Percentiles rank a stretch among this genome's conserved stretches.
These are phyloP conservation scores for Drosophila melanocephala DNA, from an alignment of 2,888 invertebrate genomes.

Conservation along the genomic window DNA sequence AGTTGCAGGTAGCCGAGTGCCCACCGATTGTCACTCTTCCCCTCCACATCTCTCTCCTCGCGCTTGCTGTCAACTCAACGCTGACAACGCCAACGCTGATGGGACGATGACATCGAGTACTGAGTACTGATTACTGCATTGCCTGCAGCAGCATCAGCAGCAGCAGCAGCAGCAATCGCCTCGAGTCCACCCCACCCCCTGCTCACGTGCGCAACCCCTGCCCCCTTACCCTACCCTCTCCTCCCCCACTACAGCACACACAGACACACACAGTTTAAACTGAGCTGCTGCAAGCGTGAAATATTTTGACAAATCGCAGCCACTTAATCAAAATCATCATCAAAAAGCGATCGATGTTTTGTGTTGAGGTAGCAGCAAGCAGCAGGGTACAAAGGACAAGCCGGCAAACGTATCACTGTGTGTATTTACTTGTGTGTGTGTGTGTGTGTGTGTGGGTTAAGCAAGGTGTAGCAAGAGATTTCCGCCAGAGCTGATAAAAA, in stretches of 20 bases:
- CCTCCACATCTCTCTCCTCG: neutral
- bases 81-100: slow-evolving; percentile 74
- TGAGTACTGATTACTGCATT: slow-evolving; percentile 44
- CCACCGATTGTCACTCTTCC: slow-evolving; percentile 53
- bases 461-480: slow-evolving; percentile 71
- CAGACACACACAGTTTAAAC: slow-evolving; percentile 1
- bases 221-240: neutral
- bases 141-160: slow-evolving; percentile 30
- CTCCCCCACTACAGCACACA: neutral
- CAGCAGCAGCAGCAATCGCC: slow-evolving; percentile 1
- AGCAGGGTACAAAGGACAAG: slow-evolving; percentile 64
- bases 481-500: slow-evolving; percentile 63
- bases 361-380: slow-evolving; percentile 74
- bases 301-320: slow-evolving; percentile 83
- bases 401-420: slow-evolving; percentile 24
- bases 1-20: slow-evolving; percentile 79
- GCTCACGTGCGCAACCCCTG: slow-evolving; percentile 65
- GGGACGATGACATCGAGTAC: slow-evolving; percentile 68
- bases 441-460: slow-evolving; percentile 47
- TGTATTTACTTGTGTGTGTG: slow-evolving; percentile 1
- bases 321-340: slow-evolving; percentile 83
- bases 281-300: slow-evolving; percentile 63
- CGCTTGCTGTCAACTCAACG: slow-evolving; percentile 23
- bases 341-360: slow-evolving; percentile 79
- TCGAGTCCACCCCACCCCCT: slow-evolving; percentile 43